Percentiles rank a stretch among this genome's conserved stretches.
Evolutionary conservation across 2,113 vertebrate species (phyloP).

Genomic region (Murina feae): DNA sequence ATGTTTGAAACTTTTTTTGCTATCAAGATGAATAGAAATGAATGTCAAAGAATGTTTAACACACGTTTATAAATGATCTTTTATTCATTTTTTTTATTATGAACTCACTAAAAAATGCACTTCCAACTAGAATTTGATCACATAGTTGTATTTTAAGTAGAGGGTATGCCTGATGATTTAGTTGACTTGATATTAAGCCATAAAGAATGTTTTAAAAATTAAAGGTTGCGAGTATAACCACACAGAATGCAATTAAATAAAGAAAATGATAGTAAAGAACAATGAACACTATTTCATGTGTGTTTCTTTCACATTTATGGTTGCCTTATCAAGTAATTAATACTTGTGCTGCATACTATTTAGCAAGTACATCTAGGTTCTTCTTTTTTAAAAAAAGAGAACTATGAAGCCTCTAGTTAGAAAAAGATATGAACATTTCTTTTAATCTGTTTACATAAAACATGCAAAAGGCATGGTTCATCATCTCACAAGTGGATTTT

Average conservation of each 20-base stretch:
- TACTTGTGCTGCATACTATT: not conserved
- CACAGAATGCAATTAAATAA: not conserved
- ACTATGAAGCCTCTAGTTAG: not conserved
- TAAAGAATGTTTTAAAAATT: conserved; percentile 18
- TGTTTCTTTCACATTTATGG: not conserved
- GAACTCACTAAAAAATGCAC: conserved; percentile 35
- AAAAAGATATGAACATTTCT: not conserved
- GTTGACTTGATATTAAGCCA: not conserved
- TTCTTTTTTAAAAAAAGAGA: not conserved
- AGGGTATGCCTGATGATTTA: not conserved
- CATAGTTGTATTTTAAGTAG: not conserved
- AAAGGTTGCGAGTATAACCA: not conserved
- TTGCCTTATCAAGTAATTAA: not conserved
- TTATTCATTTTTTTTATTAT: not conserved
- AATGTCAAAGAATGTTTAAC: conserved; percentile 46
- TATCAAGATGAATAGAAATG: conserved; percentile 32
- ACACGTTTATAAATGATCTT: not conserved
- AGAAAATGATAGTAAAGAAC: not conserved
- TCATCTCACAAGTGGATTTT: not conserved
- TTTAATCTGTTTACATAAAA: not conserved
- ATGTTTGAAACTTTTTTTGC: conserved; percentile 62
- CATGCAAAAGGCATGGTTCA: not conserved
- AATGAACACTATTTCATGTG: not conserved
- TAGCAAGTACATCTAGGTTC: not conserved
- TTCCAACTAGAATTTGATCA: conserved; percentile 27